Percentiles rank a stretch among this genome's conserved stretches.
These are phyloP conservation scores for Micrastur ruficollis DNA, from an alignment of 2,797 vertebrate species.

Conservation along the genomic window DNA sequence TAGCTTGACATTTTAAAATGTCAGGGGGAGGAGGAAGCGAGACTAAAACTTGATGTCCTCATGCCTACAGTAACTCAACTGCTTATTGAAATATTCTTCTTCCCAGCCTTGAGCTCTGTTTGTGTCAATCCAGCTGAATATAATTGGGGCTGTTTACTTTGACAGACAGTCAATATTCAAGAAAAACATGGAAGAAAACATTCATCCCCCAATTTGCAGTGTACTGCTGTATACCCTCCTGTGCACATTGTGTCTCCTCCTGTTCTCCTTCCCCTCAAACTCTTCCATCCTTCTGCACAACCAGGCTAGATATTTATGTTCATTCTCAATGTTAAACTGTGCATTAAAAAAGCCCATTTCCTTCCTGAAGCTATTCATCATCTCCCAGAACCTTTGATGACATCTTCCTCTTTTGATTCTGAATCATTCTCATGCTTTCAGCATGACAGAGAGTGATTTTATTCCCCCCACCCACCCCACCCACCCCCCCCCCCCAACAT, in stretches of 20 bases:
- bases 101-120: not conserved
- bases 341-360: not conserved
- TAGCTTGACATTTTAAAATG: slow-evolving; percentile 47
- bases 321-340: not conserved
- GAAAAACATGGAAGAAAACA: not conserved
- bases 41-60: slow-evolving; percentile 13
- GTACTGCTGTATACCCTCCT: not conserved
- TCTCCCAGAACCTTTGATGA: slow-evolving; percentile 14
- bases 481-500: not conserved
- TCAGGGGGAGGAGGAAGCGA: not conserved
- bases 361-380: slow-evolving; percentile 13
- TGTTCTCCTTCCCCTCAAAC: not conserved
- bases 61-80: slow-evolving; percentile 14
- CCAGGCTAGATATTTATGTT: not conserved
- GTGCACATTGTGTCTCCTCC: not conserved
- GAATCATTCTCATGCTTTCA: not conserved
- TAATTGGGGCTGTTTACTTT: slow-evolving; percentile 47
- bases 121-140: slow-evolving; percentile 48
- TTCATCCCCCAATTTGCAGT: not conserved
- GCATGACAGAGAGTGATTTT: not conserved
- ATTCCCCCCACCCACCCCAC: not conserved
- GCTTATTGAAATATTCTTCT: slow-evolving; percentile 22
- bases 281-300: not conserved
- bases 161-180: not conserved
- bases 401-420: not conserved